phyloP scores from a whole-genome alignment of 2,797 vertebrate species.

The Semotilus atromaculatus region DNA sequence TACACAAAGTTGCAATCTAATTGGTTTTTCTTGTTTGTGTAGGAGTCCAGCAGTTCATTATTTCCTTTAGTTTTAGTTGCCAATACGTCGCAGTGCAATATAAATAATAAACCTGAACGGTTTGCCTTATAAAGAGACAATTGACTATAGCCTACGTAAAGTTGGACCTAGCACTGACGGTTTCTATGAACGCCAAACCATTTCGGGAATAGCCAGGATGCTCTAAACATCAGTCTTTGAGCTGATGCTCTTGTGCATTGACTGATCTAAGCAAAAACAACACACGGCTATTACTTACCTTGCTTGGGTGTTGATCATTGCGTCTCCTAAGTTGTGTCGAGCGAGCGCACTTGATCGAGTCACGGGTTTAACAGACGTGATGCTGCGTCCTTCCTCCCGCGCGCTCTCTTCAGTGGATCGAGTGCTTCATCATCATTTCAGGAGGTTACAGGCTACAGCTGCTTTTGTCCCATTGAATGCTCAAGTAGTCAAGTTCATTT shows the following conservation, averaged over 20 bases:
- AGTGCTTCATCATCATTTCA: not conserved
- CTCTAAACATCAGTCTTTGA: not conserved
- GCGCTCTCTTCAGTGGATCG: not conserved
- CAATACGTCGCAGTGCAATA: not conserved
- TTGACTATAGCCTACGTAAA: no score
- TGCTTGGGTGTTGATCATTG: conserved; percentile 55
- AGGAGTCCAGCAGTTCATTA: not conserved
- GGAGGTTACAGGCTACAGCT: not conserved
- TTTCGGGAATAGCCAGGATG: not conserved
- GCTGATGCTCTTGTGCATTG: not conserved
- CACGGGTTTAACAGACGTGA: not conserved
- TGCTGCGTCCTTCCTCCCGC: not conserved
- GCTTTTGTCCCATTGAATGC: not conserved
- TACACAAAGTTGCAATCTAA: not conserved
- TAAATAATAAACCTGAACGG: not conserved
- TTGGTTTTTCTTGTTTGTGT: not conserved
- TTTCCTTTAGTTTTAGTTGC: not conserved
- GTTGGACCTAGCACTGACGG: not conserved
- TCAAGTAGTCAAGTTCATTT: not conserved
- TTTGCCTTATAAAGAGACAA: not conserved
- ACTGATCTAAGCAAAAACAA: not conserved
- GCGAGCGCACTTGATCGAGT: not conserved
- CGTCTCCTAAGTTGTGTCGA: not conserved
- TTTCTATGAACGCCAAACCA: not conserved
- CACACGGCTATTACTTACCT: conserved; percentile 27